Evolutionary conservation across 2,888 invertebrate species (phyloP).

Genomic region (Agrilus cyanescens): DNA sequence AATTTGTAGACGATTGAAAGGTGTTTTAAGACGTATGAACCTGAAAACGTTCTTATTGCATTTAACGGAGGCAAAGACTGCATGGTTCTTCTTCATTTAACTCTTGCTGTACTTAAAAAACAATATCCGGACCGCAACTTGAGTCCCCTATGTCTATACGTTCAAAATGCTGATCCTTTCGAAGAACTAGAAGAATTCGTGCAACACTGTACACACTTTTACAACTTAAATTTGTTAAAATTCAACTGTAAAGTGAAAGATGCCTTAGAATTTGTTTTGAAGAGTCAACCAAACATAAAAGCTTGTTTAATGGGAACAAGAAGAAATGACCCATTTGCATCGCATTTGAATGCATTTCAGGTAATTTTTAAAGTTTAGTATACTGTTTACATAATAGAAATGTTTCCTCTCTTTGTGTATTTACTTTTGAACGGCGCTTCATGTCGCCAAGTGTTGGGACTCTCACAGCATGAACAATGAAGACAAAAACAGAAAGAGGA

Average conservation of each 20-base stretch:
- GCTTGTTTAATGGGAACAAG: slow-evolving; percentile 90
- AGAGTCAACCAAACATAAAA: slow-evolving; percentile 48
- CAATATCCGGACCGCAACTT: slow-evolving; percentile 24
- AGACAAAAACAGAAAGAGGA: too few relatives aligned
- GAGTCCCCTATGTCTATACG: slow-evolving; percentile 61
- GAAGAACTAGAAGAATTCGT: slow-evolving; percentile 81
- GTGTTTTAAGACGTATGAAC: slow-evolving; percentile 50
- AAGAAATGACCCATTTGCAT: slow-evolving; percentile 73
- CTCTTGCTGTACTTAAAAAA: slow-evolving; percentile 38
- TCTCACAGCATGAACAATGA: too few relatives aligned
- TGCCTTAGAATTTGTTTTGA: slow-evolving; percentile 51
- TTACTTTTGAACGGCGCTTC: too few relatives aligned
- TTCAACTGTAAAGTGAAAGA: slow-evolving; percentile 59
- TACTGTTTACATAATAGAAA: too few relatives aligned
- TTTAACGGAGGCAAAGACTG: slow-evolving; percentile 99
- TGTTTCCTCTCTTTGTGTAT: too few relatives aligned
- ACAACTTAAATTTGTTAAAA: slow-evolving; percentile 58
- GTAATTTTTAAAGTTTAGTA: slow-evolving; percentile 32
- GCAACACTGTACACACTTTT: slow-evolving; percentile 52
- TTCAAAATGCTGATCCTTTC: slow-evolving; percentile 70
- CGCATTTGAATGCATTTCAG: slow-evolving; percentile 55
- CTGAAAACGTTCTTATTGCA: slow-evolving; percentile 72
- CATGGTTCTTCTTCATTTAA: slow-evolving; percentile 74
- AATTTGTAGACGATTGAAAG: slow-evolving; percentile 46
- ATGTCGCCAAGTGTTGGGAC: too few relatives aligned